Evolutionary conservation across 1,140 invertebrate genomes (phyloP), one percentile per base, ranked within the genome.

Genomic region (Portunus trituberculatus): DNA sequence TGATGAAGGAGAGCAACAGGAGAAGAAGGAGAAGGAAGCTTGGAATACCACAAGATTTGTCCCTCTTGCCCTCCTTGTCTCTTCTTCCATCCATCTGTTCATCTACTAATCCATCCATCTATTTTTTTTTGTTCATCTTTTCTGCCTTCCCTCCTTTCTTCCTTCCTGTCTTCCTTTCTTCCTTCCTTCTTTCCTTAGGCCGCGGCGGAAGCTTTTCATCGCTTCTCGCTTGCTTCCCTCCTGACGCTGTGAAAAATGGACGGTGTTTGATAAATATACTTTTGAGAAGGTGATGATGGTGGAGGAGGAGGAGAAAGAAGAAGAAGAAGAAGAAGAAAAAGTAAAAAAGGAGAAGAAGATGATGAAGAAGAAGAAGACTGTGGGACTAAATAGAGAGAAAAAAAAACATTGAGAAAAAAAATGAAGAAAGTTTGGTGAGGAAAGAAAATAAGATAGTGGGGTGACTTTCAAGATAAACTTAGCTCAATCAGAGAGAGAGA

Each of bases 221-320:
- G 67, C 67, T 25, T 28, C 88, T n/a, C 48, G 39, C 88, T 48
- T 29, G n/a, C 88, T 90, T 90, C 45, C 88, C 31, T 90, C 88
- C 88, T 59, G 67, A 76, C 67, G 67, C 20, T 0, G 67, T 76
- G 67, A 76, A 76, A 76, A 76, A 76, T 76, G 67, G 20, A n/a
- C 25, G 67, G 25, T 20, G 67, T n/a, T n/a, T 76, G 67, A 76
- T 76, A 76, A 76, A 76, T 76, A 76, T 76, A 76, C n/a, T 76
- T 59, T 76, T 76, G 67, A 76, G 67, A 76, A 76, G 67, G 67
- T n/a, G 67, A 76, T 76, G 67, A 76, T 76, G 67, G 20, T n/a
- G 67, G 0, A n/a, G 67, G n/a, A n/a, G 67, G n/a, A n/a, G 67
- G 7, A 76, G 67, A 25, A 76, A 25, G 67, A 76, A 25, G 67